Evolutionary conservation across 2,113 vertebrate species (phyloP).

Genomic region (Passer montanus): DNA sequence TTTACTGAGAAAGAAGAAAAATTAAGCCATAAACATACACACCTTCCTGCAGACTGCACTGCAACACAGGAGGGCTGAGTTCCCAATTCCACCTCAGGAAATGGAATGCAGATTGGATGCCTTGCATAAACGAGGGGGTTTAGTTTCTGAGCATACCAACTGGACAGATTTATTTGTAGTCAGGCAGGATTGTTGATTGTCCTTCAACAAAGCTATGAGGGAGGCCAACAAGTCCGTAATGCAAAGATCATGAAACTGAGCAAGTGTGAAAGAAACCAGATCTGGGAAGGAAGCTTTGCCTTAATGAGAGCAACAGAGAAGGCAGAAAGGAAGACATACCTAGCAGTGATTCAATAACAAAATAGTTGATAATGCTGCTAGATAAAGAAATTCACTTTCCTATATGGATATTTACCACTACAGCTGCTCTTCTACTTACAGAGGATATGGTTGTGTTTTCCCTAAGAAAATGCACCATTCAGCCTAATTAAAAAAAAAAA

Average conservation of each 20-base stretch:
- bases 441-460: background rate
- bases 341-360: background rate
- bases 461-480: background rate
- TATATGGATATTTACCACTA: background rate
- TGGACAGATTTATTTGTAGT: background rate
- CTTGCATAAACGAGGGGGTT: background rate
- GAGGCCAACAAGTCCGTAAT: background rate
- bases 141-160: background rate
- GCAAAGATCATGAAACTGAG: background rate
- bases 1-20: background rate
- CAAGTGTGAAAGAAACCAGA: background rate
- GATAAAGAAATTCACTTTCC: background rate
- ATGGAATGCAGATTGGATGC: background rate
- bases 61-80: fast-evolving
- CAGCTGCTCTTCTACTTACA: background rate
- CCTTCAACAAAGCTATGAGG: background rate
- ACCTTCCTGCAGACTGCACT: background rate
- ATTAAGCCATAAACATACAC: background rate
- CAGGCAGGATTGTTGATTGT: background rate
- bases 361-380: background rate
- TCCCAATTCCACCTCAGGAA: background rate
- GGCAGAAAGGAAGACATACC: background rate
- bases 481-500: background rate
- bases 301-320: background rate
- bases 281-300: constrained; percentile 9